Conservation (phyloP, 2,797 vertebrate genomes). For the Allobates femoralis region DNA sequence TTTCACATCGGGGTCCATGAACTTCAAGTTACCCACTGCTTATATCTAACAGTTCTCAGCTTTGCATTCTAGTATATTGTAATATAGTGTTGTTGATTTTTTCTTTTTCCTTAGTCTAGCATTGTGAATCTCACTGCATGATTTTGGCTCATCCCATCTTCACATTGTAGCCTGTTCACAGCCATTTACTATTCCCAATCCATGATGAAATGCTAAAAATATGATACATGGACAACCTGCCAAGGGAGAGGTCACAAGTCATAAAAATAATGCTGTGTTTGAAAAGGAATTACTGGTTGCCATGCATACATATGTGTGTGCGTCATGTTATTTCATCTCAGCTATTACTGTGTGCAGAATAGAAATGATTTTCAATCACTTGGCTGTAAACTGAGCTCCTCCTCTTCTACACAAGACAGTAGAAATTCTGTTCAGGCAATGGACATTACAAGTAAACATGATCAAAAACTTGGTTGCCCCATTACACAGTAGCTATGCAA, state of each 20-base stretch:
- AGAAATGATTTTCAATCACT: not conserved
- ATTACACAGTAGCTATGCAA: slow-evolving; percentile 30
- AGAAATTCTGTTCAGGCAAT: not conserved
- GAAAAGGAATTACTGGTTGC: slow-evolving; percentile 44
- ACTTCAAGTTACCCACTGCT: no score
- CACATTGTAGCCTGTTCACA: slow-evolving; percentile 24
- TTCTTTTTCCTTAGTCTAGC: not conserved
- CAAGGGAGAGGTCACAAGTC: slow-evolving; percentile 43
- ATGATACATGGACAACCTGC: slow-evolving; percentile 46
- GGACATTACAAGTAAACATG: slow-evolving; percentile 13
- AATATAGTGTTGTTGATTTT: not conserved
- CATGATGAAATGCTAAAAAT: slow-evolving; percentile 48
- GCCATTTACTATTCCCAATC: slow-evolving; percentile 31
- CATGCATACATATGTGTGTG: slow-evolving; percentile 30
- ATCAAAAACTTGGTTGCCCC: slow-evolving; percentile 38
- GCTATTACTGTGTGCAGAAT: slow-evolving; percentile 26
- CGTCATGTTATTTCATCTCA: slow-evolving; percentile 29
- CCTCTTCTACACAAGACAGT: slow-evolving; percentile 1
- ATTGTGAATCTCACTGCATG: not conserved
- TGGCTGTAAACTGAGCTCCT: slow-evolving; percentile 23
- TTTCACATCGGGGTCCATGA: no score
- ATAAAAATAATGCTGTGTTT: slow-evolving; percentile 47
- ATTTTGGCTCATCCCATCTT: slow-evolving; percentile 21
- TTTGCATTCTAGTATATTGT: not conserved
- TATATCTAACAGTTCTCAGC: not conserved